Conservation (phyloP, 1,140 invertebrate species). For the Drosophila pachea region DNA sequence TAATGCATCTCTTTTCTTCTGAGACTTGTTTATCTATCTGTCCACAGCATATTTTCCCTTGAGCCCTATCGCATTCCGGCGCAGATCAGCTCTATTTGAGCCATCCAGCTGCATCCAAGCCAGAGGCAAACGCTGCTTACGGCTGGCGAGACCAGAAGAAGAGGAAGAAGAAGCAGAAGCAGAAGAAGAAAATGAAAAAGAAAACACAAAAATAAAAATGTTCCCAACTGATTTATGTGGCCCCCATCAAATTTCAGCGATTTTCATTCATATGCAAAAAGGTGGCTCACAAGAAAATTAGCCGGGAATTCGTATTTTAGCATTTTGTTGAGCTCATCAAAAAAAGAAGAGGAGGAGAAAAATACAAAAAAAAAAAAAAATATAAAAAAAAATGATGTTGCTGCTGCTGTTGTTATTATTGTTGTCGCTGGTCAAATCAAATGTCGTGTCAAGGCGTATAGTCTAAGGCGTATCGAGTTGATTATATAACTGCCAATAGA, state of each 20-base stretch:
- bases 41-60: no score
- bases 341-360: slow-evolving; percentile 20
- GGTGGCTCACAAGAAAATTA: slow-evolving; percentile 21
- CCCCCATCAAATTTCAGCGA: slow-evolving; percentile 37
- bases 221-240: slow-evolving; percentile 65
- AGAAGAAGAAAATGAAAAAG: neutral
- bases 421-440: slow-evolving; percentile 23
- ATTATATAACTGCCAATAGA: slow-evolving; percentile 49
- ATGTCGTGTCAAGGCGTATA: slow-evolving; percentile 29
- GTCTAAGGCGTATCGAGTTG: slow-evolving; percentile 31
- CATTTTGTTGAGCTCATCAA: slow-evolving; percentile 69
- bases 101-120: no score
- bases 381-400: neutral
- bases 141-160: slow-evolving; percentile 45
- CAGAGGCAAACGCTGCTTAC: neutral
- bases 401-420: slow-evolving; percentile 16
- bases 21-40: no score
- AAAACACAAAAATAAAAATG: slow-evolving; percentile 25
- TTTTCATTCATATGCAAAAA: slow-evolving; percentile 74
- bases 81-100: no score
- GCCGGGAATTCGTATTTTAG: slow-evolving; percentile 31
- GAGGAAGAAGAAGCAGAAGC: slow-evolving; percentile 43
- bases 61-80: no score
- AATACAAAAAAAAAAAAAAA: no score
- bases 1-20: no score